A percentile compares a stretch with the other conserved stretches of the same genome.
Conservation (phyloP, 2,113 vertebrate species). For the Lepus europaeus region DNA sequence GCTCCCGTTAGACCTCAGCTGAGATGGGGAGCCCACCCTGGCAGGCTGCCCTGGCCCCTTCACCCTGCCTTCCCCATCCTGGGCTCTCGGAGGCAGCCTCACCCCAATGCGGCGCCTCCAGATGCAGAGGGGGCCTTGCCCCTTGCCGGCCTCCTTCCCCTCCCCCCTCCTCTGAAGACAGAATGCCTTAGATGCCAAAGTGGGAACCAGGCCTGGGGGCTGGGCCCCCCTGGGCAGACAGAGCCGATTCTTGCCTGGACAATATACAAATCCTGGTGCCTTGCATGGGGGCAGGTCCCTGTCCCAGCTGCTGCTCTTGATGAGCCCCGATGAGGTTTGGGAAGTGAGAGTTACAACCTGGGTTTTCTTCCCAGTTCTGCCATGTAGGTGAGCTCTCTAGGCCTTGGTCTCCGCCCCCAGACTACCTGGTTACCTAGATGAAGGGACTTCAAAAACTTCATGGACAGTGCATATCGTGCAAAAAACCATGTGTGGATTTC, state of each 20-base stretch:
- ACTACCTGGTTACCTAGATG: too few species aligned
- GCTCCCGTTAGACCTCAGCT: conserved; percentile 70
- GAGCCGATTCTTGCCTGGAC: background rate
- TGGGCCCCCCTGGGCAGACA: background rate
- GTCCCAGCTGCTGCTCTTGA: background rate
- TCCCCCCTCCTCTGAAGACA: conserved; percentile 1
- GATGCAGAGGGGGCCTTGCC: background rate
- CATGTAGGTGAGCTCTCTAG: background rate
- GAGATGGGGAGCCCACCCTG: conserved; percentile 75
- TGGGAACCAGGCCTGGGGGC: background rate
- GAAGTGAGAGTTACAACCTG: background rate
- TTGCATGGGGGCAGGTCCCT: background rate
- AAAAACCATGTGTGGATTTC: too few species aligned
- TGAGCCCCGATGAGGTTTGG: background rate
- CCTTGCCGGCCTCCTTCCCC: background rate
- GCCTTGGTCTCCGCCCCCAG: background rate
- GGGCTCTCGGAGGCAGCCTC: conserved; percentile 25
- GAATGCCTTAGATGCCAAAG: conserved; percentile 56
- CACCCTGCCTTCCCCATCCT: conserved; percentile 55
- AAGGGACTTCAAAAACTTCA: too few species aligned
- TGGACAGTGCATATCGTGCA: too few species aligned
- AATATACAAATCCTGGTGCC: background rate
- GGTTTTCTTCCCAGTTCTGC: background rate
- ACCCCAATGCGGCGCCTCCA: conserved; percentile 9
- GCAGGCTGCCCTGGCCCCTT: conserved; percentile 65